A percentile compares a stretch with the other conserved stretches of the same genome.
Evolutionary conservation across 2,888 invertebrate species (phyloP).

Genomic region (Tiliacea aurago): DNA sequence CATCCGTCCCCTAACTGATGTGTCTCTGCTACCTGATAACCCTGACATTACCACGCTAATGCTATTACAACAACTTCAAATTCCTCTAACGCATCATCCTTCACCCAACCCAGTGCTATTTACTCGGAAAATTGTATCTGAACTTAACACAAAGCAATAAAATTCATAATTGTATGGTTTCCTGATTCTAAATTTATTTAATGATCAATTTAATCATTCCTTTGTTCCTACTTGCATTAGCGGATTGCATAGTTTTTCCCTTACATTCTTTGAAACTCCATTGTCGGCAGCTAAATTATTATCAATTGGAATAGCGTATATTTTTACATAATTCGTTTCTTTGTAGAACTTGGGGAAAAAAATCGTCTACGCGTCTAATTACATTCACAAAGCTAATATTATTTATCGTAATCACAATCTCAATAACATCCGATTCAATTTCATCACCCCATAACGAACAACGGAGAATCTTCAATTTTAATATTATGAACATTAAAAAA

Average conservation of each 20-base stretch:
- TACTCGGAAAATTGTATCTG: conserved; percentile 32
- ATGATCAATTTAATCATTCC: conserved; percentile 65
- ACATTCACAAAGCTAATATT: conserved; percentile 68
- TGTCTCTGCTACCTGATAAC: conserved; percentile 83
- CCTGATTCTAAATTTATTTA: conserved; percentile 43
- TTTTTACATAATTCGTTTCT: conserved; percentile 60
- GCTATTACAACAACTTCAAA: conserved; percentile 68
- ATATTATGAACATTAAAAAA: conserved; percentile 78
- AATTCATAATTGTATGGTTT: conserved; percentile 46
- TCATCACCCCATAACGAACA: conserved; percentile 77
- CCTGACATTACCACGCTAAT: conserved; percentile 69
- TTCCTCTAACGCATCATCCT: conserved; percentile 49
- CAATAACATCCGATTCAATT: conserved; percentile 80
- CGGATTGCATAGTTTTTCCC: conserved; percentile 54
- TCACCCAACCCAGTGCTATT: conserved; percentile 19
- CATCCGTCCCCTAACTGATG: conserved; percentile 82
- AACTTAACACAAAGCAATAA: conserved; percentile 50
- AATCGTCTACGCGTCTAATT: conserved; percentile 53
- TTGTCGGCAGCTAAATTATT: conserved; percentile 58
- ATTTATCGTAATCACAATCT: conserved; percentile 70
- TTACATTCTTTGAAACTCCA: conserved; percentile 52
- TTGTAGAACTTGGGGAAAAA: conserved; percentile 46
- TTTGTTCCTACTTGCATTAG: conserved; percentile 64
- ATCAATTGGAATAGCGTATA: conserved; percentile 53
- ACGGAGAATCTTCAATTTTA: conserved; percentile 71